Evolutionary conservation across 2,113 vertebrate genomes (phyloP).

Genomic region (Bagarius yarrelli): DNA sequence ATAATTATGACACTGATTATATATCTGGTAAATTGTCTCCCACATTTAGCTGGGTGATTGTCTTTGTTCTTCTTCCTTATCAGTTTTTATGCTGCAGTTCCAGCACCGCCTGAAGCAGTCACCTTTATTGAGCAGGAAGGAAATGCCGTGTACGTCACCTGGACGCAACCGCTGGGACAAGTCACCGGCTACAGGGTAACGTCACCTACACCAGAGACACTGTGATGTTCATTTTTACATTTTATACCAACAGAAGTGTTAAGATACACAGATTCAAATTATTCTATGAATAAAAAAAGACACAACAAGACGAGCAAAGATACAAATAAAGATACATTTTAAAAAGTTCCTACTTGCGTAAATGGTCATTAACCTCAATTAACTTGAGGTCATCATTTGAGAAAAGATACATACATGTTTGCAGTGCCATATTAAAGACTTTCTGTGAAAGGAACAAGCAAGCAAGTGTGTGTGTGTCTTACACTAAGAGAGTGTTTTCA

Average conservation of each 20-base stretch:
- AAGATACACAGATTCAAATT: background rate
- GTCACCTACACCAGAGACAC: background rate
- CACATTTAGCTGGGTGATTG: conserved; percentile 18
- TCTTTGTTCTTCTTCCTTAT: conserved; percentile 55
- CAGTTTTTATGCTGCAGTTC: conserved; percentile 63
- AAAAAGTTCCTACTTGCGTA: background rate
- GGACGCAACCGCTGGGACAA: conserved; percentile 73
- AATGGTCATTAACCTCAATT: background rate
- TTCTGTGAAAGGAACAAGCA: background rate
- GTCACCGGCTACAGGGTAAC: conserved; percentile 80
- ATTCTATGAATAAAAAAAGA: too few species aligned
- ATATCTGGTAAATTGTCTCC: background rate
- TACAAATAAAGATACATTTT: background rate
- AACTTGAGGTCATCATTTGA: background rate
- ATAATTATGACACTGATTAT: background rate
- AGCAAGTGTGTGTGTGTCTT: background rate
- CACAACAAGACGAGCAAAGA: background rate
- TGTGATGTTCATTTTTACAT: background rate
- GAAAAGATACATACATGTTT: background rate
- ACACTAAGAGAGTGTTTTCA: background rate
- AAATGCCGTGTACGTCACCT: conserved; percentile 74
- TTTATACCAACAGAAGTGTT: background rate
- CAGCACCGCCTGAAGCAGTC: conserved; percentile 74
- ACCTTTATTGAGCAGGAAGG: conserved; percentile 72
- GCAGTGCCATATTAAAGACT: background rate